Conservation (phyloP, 2,888 invertebrate genomes). For the Linnaemya tessellans region DNA sequence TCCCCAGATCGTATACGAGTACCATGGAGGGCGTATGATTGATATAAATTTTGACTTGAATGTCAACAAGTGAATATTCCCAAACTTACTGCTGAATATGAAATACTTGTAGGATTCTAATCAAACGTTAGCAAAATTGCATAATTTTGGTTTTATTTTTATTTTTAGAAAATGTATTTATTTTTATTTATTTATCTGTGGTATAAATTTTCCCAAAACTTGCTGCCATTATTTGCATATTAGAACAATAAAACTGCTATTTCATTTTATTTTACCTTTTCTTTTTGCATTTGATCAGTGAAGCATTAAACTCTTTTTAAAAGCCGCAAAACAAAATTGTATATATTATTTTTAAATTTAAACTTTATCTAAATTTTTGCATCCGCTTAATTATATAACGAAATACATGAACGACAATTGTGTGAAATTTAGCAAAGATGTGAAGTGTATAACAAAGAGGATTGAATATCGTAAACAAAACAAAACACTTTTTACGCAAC, state of each 20-base stretch:
- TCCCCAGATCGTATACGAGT: too few relatives aligned
- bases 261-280: background rate
- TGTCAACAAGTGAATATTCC: too few relatives aligned
- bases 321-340: background rate
- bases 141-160: too few relatives aligned
- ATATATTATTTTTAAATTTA: background rate
- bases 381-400: background rate
- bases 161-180: background rate
- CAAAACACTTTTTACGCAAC: background rate
- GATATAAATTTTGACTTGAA: background rate
- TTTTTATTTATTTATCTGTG: background rate
- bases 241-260: background rate
- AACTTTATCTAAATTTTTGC: slow-evolving; percentile 14
- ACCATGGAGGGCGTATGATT: background rate
- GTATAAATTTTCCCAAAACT: background rate
- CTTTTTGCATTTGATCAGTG: slow-evolving; percentile 4
- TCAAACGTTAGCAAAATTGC: too few relatives aligned
- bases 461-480: background rate
- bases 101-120: too few relatives aligned
- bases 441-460: background rate
- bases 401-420: slow-evolving; percentile 9
- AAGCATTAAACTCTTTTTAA: slow-evolving; percentile 23
- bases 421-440: background rate
- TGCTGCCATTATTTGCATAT: background rate
- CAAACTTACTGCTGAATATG: too few relatives aligned